phyloP scores from a whole-genome alignment of 2,888 invertebrate species.

The Selenia dentaria region DNA sequence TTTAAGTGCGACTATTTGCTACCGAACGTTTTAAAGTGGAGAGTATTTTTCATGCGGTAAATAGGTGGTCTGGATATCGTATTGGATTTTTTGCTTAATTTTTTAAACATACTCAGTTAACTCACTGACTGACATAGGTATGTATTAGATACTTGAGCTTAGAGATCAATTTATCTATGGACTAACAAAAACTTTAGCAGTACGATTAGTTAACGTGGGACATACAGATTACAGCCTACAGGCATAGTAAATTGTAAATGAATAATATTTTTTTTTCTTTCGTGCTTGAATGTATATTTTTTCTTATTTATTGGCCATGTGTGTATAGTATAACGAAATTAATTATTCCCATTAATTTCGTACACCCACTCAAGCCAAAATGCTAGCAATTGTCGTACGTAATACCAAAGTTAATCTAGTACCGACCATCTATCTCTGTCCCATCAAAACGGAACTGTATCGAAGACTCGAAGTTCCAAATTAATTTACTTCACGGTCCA shows the following conservation, averaged over 20 bases:
- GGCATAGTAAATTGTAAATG: conserved; percentile 7
- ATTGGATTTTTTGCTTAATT: conserved; percentile 21
- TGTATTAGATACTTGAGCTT: conserved; percentile 3
- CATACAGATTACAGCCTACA: conserved; percentile 16
- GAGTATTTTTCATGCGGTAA: conserved; percentile 68
- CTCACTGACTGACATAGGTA: conserved; percentile 12
- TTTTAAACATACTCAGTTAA: conserved; percentile 9
- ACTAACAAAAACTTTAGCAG: not conserved
- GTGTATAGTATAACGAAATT: conserved; percentile 14
- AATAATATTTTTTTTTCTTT: conserved; percentile 2
- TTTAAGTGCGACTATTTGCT: conserved; percentile 65
- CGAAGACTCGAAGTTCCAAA: conserved; percentile 62
- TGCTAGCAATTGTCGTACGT: conserved; percentile 28
- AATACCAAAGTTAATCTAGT: conserved; percentile 33
- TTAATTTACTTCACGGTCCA: conserved; percentile 64
- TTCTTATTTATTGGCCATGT: conserved; percentile 2
- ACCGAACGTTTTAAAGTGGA: conserved; percentile 57
- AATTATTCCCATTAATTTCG: conserved; percentile 20
- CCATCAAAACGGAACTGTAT: conserved; percentile 55
- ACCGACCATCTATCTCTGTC: conserved; percentile 53
- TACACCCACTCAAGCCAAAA: conserved; percentile 27
- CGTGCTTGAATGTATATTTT: conserved; percentile 5
- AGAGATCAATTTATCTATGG: conserved; percentile 1
- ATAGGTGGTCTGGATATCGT: conserved; percentile 45
- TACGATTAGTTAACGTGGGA: conserved; percentile 1